These are phyloP conservation scores for Picathartes gymnocephalus DNA, from an alignment of 2,113 vertebrate species.

Conservation along the genomic window DNA sequence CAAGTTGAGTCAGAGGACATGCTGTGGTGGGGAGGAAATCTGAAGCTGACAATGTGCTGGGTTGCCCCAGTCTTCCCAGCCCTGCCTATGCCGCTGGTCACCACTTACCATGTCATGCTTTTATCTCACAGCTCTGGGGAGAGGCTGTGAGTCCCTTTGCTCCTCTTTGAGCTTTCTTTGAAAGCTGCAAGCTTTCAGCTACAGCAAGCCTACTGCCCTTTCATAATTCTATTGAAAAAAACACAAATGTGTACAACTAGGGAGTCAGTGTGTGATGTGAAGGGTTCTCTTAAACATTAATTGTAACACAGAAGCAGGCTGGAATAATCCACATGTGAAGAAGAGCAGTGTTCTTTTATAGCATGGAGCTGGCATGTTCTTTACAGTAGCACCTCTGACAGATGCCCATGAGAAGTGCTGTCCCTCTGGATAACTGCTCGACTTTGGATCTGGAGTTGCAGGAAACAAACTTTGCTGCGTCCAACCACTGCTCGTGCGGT, in stretches of 20 bases:
- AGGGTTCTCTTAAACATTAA: not conserved
- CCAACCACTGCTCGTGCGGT: rapidly evolving
- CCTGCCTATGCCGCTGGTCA: rapidly evolving
- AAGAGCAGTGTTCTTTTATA: not conserved
- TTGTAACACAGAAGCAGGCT: not conserved
- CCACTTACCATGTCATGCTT: rapidly evolving
- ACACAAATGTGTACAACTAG: rapidly evolving
- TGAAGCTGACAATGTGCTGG: not conserved
- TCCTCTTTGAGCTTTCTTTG: not conserved
- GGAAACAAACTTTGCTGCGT: not conserved
- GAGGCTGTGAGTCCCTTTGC: rapidly evolving
- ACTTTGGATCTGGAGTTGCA: not conserved
- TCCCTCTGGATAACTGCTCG: rapidly evolving
- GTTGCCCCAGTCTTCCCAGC: not conserved
- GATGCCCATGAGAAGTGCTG: not conserved
- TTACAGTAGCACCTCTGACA: not conserved
- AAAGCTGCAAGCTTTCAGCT: not conserved
- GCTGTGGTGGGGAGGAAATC: not conserved
- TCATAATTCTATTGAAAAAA: not conserved
- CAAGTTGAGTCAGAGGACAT: not conserved
- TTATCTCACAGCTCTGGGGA: not conserved
- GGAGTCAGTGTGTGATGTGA: not conserved
- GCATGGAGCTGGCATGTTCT: not conserved
- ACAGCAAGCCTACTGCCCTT: not conserved
- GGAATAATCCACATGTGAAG: not conserved